Base-by-base conservation (phyloP, 2,888 invertebrate species). In the Thymelicus lineola region DNA sequence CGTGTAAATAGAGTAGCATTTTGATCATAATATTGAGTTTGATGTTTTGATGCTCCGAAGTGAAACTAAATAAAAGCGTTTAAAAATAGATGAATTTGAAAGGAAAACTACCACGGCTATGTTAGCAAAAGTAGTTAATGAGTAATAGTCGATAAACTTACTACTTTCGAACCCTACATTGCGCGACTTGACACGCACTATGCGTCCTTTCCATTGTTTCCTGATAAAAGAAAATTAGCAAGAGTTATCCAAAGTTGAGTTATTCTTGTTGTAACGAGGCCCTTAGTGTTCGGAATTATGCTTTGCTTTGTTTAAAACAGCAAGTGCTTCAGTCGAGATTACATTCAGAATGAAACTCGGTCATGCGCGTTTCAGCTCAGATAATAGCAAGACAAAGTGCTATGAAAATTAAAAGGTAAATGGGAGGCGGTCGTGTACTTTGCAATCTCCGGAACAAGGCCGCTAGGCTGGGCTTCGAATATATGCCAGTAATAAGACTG, bases 321-420 rank as follows among this genome's bases (percentile, higher is more conserved):
- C 66, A 50, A 66, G 50, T 50, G 17, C 60, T 50, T 66, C 66
- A 42, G 66, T 50, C 28, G 59, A 61, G 67, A 50, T 67, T 67
- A 67, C 66, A 67, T 67, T 61, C 67, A 67, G 67, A 53, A 53
- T 50, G 67, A 61, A 67, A 67, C 53, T 61, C 60, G 67, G 67
- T 61, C 67, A 67, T 61, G 61, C 67, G 67, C 60, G 48, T 48
- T 46, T 45, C 53, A 60, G 53, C 67, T 14, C 53, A 53, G 67
- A 67, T 67, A 67, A 66, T 61, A 67, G 60, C 42, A 67, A 67
- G 67, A 67, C 60, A 67, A 60, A 67, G 67, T 67, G 67, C 67
- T 67, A 61, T 61, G 67, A 68, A 68, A 68, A 68, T 68, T 61
- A 68, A 68, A 68, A 68, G 61, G 45, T 61, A 59, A 68, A 67